Evolutionary conservation across 2,888 invertebrate genomes (phyloP), one percentile per base, ranked within the genome.

Genomic region (Leucoma salicis): DNA sequence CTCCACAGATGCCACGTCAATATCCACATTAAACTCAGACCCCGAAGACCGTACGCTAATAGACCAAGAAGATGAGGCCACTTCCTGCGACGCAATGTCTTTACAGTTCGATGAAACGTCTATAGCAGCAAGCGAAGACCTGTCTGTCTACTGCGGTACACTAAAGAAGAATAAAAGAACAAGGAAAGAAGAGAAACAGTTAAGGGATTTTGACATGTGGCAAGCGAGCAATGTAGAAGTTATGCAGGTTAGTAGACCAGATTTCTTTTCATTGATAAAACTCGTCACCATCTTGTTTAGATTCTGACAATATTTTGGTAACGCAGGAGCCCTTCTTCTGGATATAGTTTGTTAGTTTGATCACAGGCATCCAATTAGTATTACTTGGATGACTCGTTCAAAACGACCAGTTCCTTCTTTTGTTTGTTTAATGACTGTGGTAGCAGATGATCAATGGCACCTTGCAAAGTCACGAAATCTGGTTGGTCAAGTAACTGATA

Each of bases 151-250:
- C 50, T 85, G 84, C 39, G 75, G 82, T 0, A 74, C 76, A 0
- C 16, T 79, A 36, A 85, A 82, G 63, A 86, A 81, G 46, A 74
- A 72, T 0, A 84, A 82, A 54, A 82, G 75, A 37, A 72, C 53
- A 24, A 70, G 53, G 36, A 78, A 70, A 40, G 77, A 78, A 16
- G 72, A 76, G 35, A 60, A 66, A 38, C 74, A 73, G 28, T 12
- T 82, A 38, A 67, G 79, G 6, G 88, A 89, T 14, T 53, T 71
- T n/a, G 78, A 74, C 31, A 89, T 89, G 88, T 89, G 88, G 88
- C 69, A 70, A 27, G 84, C 87, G 0, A 84, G 77, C 39, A 79
- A 88, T 35, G 58, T 82, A 2, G 80, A 84, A 25, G 88, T 89
- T 14, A 82, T 87, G 78, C 72, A 82, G 78, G 87, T 83, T 28